Percentiles rank a stretch among this genome's conserved stretches.
Conservation (phyloP, 64 coral and sea anemone species). For the Acropora tenuis region DNA sequence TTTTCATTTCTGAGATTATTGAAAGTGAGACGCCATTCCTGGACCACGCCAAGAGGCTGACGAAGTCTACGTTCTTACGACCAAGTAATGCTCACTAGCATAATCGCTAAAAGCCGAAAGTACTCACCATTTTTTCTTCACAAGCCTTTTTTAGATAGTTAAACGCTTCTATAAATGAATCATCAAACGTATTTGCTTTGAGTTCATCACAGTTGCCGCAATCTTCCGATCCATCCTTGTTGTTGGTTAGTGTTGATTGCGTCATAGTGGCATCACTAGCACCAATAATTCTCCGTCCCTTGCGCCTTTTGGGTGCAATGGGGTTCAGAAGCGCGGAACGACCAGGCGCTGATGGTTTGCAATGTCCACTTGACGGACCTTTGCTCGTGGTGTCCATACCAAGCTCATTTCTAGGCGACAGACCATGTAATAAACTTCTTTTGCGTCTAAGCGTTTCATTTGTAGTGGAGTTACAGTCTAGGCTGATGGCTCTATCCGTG, state of each 20-base stretch:
- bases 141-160: constrained; percentile 25
- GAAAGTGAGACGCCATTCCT: too few species aligned
- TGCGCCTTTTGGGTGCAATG: background rate
- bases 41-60: too few species aligned
- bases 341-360: background rate
- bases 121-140: constrained; percentile 35
- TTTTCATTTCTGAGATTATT: too few species aligned
- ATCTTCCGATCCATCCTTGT: background rate
- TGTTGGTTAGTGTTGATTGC: background rate
- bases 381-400: background rate
- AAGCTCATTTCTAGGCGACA: background rate
- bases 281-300: background rate
- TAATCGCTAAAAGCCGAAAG: too few species aligned
- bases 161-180: constrained; percentile 17
- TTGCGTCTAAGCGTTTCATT: background rate
- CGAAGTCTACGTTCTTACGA: too few species aligned
- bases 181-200: constrained; percentile 4
- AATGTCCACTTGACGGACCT: constrained; percentile 2
- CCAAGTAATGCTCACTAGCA: too few species aligned
- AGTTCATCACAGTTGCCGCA: background rate
- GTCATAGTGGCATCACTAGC: background rate
- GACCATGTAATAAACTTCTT: background rate
- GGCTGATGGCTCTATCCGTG: background rate
- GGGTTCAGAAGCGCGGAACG: constrained; percentile 1
- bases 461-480: background rate